These are phyloP conservation scores for Eurytoma californica DNA, from an alignment of 2,888 invertebrate species.

Conservation along the genomic window DNA sequence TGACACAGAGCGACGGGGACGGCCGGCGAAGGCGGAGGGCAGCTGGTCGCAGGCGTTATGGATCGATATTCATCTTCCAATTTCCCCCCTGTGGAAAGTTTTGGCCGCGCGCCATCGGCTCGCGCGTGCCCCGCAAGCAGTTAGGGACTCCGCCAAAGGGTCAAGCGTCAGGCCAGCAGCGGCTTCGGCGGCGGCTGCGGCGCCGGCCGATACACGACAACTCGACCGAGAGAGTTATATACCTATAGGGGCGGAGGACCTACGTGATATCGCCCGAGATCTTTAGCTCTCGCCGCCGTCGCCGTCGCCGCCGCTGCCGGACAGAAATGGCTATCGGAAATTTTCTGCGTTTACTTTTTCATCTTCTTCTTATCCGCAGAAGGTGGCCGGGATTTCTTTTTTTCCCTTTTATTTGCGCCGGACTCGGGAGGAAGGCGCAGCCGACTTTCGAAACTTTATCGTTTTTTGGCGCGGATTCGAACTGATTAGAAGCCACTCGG, in stretches of 20 bases:
- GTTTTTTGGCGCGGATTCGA: conserved; percentile 42
- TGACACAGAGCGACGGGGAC: conserved; percentile 27
- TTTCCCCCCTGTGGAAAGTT: conserved; percentile 47
- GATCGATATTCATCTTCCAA: conserved; percentile 58
- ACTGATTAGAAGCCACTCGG: conserved; percentile 46
- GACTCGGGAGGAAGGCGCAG: neutral
- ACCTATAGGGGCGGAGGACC: conserved; percentile 16
- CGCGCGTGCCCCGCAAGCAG: conserved; percentile 49
- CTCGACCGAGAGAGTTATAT: conserved; percentile 51
- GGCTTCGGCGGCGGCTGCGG: neutral
- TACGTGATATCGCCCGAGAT: conserved; percentile 36
- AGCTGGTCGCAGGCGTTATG: conserved; percentile 40
- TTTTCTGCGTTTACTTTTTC: conserved; percentile 17
- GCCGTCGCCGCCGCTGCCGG: conserved; percentile 14
- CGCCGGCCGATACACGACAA: conserved; percentile 38
- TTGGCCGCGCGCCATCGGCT: conserved; percentile 48
- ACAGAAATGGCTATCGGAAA: conserved; percentile 41
- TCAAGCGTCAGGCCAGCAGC: conserved; percentile 41
- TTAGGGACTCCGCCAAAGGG: conserved; percentile 38
- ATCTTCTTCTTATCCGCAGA: neutral
- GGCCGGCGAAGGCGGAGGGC: neutral
- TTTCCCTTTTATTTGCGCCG: neutral
- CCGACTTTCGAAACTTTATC: conserved; percentile 49
- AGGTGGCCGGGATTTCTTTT: conserved; percentile 1
- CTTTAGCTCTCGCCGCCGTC: conserved; percentile 23